Base-by-base conservation (phyloP, 2,888 invertebrate species). In the Lasioglossum vierecki region DNA sequence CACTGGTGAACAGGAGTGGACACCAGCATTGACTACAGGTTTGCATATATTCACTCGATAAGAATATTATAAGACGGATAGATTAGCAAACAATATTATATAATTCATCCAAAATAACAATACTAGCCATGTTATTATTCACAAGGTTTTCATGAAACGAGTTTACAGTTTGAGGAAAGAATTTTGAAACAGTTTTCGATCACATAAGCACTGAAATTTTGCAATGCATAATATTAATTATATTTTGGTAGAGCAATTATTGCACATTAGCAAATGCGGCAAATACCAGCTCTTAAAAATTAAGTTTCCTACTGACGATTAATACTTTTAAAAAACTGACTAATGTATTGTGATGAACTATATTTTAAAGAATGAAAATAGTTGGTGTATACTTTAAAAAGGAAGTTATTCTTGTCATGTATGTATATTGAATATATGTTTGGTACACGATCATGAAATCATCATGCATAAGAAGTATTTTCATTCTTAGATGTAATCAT, bases 1-100 rank as follows among this genome's bases (percentile, higher is more conserved):
- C 5, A 99, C 99, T 0, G 99, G 99, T 60, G 99, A 99, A 95
- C 99, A 99, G 95, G 99, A 99, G 94, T 99, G 99, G 99, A 99
- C 99, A 3, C 99, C 99, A 0, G 98, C 98, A 46, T 96, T 99
- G 83, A 99, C 99, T 4, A 99, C 99, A 95, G 99, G 99, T 98
- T 95, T 92, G 93, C 84, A 84, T 82, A 79, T 79, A 68, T 85
- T 80, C 70, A 83, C 86, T 53, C 73, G 15, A 49, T 84, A 76
- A 77, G 72, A 75, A 76, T 71, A 66, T 77, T 78, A 15, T 35
- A 82, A 60, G 41, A 74, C 77, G 44, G 80, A 68, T 83, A 80
- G 74, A 85, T 70, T 74, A 46, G 76, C 85, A 79, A 86, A 83
- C 66, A 76, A 85, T 77, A 82, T 72, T 83, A 76, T 44, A 80